Conservation (phyloP, 1,140 invertebrate species). For the Ridgeia piscesae region DNA sequence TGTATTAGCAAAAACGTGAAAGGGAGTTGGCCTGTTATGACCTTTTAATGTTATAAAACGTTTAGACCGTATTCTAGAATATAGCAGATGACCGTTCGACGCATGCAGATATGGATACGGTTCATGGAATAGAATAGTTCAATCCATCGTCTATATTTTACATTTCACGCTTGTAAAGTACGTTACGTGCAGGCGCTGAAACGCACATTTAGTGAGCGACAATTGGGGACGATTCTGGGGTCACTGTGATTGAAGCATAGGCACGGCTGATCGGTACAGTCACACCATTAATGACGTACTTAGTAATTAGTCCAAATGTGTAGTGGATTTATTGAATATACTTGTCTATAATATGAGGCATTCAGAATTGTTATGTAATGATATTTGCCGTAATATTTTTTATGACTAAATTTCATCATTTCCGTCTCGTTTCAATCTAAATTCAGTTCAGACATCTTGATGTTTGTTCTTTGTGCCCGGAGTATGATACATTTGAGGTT, state of each 20-base stretch:
- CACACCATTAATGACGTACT: background rate
- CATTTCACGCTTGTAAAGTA: background rate
- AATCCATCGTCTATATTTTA: background rate
- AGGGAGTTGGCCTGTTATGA: background rate
- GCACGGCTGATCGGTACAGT: background rate
- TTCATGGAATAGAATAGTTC: background rate
- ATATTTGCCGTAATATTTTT: too few species aligned
- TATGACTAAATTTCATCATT: too few species aligned
- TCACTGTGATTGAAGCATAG: background rate
- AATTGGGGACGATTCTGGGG: background rate
- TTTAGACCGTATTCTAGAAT: background rate
- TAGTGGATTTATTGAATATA: too few species aligned
- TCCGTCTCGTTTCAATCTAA: too few species aligned
- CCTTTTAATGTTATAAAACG: background rate
- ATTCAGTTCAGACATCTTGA: too few species aligned
- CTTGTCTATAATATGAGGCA: too few species aligned
- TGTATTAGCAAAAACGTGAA: background rate
- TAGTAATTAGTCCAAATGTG: background rate
- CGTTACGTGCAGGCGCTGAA: background rate
- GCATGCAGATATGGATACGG: background rate
- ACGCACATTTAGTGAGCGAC: conserved; percentile 6
- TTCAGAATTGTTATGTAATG: too few species aligned
- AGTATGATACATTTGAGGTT: too few species aligned
- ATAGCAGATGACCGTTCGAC: background rate
- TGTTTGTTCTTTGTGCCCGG: too few species aligned